These are phyloP conservation scores for Unio delphinus DNA, from an alignment of 2,888 invertebrate species.

Conservation along the genomic window DNA sequence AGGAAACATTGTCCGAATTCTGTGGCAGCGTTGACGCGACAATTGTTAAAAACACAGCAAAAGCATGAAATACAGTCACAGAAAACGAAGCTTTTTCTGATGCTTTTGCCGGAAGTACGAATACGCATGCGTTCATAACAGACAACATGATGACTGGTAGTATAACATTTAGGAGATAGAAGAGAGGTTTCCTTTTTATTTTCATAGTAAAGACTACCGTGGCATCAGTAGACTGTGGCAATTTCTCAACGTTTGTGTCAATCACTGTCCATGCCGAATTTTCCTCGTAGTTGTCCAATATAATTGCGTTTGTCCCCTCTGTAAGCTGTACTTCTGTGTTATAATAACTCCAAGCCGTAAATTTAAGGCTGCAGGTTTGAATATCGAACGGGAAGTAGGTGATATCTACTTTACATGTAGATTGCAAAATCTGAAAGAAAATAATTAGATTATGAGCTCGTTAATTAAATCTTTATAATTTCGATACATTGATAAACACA, in stretches of 20 bases:
- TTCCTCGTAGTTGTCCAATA: constrained; percentile 10
- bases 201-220: constrained; percentile 23
- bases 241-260: constrained; percentile 9
- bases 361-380: constrained; percentile 4
- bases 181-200: constrained; percentile 31
- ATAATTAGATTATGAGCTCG: too few relatives aligned
- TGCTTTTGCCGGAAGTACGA: constrained; percentile 28
- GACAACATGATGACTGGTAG: constrained; percentile 34
- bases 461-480: too few relatives aligned
- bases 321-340: constrained; percentile 14
- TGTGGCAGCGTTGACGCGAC: constrained; percentile 28
- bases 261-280: constrained; percentile 27
- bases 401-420: constrained; percentile 8
- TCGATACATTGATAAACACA: too few relatives aligned
- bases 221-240: constrained; percentile 11
- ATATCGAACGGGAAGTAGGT: constrained; percentile 9
- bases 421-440: constrained; percentile 6
- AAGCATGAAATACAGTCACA: constrained; percentile 27
- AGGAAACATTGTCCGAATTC: constrained; percentile 29
- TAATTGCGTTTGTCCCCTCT: constrained; percentile 13
- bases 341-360: constrained; percentile 8
- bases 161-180: constrained; percentile 31
- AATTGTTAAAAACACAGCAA: constrained; percentile 33
- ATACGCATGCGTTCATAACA: constrained; percentile 27
- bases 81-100: constrained; percentile 26